Evolutionary conservation across 2,888 invertebrate species (phyloP).

Genomic region (Ochropleura plecta): DNA sequence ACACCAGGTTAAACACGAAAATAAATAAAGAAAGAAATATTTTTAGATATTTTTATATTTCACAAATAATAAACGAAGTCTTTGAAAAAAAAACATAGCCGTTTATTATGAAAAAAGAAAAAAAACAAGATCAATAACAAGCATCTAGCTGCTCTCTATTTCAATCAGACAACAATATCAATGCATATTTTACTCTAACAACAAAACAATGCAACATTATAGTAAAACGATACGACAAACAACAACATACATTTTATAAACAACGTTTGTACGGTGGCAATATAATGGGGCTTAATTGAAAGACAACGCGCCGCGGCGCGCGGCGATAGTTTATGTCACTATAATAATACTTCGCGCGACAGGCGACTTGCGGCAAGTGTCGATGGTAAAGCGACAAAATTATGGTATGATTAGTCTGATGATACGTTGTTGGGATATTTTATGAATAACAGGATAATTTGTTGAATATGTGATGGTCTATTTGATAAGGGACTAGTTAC

Average conservation of each 20-base stretch:
- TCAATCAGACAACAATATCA: neutral
- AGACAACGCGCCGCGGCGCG: conserved; percentile 64
- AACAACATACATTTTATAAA: conserved; percentile 64
- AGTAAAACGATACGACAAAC: conserved; percentile 33
- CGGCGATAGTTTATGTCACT: conserved; percentile 63
- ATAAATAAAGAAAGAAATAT: too few species aligned
- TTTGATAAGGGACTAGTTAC: conserved; percentile 11
- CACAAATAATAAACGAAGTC: neutral
- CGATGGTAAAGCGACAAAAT: conserved; percentile 33
- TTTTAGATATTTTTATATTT: too few species aligned
- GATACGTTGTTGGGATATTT: conserved; percentile 27
- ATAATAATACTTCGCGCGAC: conserved; percentile 56
- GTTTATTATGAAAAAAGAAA: neutral
- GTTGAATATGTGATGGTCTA: conserved; percentile 19
- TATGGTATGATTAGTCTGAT: conserved; percentile 31
- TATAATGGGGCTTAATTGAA: conserved; percentile 75
- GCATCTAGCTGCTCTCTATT: neutral
- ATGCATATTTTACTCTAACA: neutral
- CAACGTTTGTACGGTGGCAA: conserved; percentile 56
- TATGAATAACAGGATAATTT: conserved; percentile 19
- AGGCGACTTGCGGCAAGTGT: conserved; percentile 36
- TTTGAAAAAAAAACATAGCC: neutral
- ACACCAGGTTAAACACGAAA: too few species aligned
- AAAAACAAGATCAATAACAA: neutral
- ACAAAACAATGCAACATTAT: conserved; percentile 13